Evolutionary conservation across 2,888 invertebrate species (phyloP), one percentile per base, ranked within the genome.

Genomic region (Bombylius discolor): DNA sequence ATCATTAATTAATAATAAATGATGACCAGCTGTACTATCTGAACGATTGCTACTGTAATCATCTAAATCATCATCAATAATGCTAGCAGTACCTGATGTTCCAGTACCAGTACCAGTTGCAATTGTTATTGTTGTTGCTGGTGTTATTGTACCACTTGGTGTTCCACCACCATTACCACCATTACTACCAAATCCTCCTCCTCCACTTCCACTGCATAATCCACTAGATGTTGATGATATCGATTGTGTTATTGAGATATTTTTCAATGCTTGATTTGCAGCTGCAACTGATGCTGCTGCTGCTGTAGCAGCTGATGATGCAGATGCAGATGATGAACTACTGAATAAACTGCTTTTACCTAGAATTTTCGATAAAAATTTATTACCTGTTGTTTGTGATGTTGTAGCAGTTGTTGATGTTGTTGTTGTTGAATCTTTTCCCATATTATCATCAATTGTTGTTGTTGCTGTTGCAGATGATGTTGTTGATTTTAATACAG

Each of bases 271-370:
- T 42, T 42, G 8, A 42, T 42, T 42, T 11, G 39, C 39, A 42
- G 8, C 39, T 11, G 12, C 8, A 11, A 11, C 12, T 42, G 12
- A 42, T 42, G 39, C 7, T 36, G 39, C 8, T 42, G 39, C 12
- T 42, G 39, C 39, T 42, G 39, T 11, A 5, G 9, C 3, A 7
- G 39, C 8, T 5, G 39, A 8, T 42, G 39, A 42, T 42, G 39
- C 4, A 5, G 39, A 42, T 42, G 11, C 6, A 9, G 39, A 42
- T 11, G 11, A 42, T 42, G 39, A 42, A 11, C 12, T 36, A 36
- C 9, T 42, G n/a, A 57, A 51, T n/a, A 59, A 44, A 52, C 52
- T 52, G 53, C 59, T 57, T 50, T 58, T 57, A 44, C 55, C 51
- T 14, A 58, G 51, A 44, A 58, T 57, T 45, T 53, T 57, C n/a